phyloP scores from a whole-genome alignment of 2,113 vertebrate species.

The Paraplagusia blochii region DNA sequence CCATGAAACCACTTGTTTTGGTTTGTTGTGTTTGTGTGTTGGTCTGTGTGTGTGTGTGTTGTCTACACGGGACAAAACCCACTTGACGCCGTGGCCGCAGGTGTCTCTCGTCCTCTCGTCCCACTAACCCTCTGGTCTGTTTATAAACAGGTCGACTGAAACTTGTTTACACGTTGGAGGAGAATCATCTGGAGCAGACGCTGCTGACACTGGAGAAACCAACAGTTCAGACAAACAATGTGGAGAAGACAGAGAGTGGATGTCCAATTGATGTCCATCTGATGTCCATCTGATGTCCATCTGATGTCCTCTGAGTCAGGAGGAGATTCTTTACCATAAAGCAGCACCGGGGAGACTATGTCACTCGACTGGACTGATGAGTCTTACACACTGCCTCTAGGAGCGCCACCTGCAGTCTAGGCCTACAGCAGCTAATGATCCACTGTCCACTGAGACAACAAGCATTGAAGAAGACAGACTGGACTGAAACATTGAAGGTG shows the following conservation, averaged over 20 bases:
- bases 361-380: no score
- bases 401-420: no score
- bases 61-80: neutral
- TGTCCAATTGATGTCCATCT: neutral
- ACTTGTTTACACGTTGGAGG: conserved; percentile 40
- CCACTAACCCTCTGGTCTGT: conserved; percentile 25
- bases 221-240: conserved; percentile 3
- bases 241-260: neutral
- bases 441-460: no score
- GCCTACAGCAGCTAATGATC: no score
- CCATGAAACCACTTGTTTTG: neutral
- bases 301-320: no score
- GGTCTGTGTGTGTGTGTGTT: neutral
- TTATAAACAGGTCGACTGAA: conserved; percentile 30
- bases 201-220: conserved; percentile 4
- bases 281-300: no score
- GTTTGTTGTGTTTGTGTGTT: neutral
- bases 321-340: no score
- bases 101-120: conserved; percentile 44
- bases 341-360: no score
- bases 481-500: no score
- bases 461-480: no score
- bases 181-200: conserved; percentile 40
- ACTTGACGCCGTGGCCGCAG: conserved; percentile 30
- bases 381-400: no score